Conservation (phyloP, 2,888 invertebrate species). For the Fragum whitleyi region DNA sequence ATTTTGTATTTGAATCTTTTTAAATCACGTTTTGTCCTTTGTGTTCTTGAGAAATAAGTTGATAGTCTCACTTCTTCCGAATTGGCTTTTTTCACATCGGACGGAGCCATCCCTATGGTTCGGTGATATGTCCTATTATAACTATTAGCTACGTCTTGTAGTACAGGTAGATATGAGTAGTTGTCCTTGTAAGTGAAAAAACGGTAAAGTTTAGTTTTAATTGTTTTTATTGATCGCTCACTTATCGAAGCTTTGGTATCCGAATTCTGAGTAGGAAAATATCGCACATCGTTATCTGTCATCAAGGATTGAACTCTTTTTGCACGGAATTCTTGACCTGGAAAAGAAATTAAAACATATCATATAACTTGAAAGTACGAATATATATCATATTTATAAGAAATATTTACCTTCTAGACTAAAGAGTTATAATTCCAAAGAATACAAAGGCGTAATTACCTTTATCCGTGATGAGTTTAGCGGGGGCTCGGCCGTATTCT, state of each 20-base stretch:
- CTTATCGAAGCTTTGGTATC: slow-evolving; percentile 23
- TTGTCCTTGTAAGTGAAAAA: slow-evolving; percentile 56
- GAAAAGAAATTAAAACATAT: neutral
- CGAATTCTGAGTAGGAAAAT: slow-evolving; percentile 62
- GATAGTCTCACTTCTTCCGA: slow-evolving; percentile 47
- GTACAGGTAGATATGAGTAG: slow-evolving; percentile 45
- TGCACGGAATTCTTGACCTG: slow-evolving; percentile 63
- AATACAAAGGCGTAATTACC: too few species aligned
- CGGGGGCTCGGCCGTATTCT: slow-evolving; percentile 28
- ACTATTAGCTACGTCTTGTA: slow-evolving; percentile 52
- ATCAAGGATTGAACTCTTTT: slow-evolving; percentile 53
- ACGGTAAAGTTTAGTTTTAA: slow-evolving; percentile 45
- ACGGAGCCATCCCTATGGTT: slow-evolving; percentile 61
- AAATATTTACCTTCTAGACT: too few species aligned
- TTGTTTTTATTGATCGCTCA: slow-evolving; percentile 56
- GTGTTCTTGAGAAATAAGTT: slow-evolving; percentile 40
- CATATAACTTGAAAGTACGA: too few species aligned
- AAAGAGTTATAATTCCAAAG: too few species aligned
- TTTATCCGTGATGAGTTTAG: too few species aligned
- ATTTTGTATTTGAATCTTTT: slow-evolving; percentile 58
- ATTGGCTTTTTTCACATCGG: slow-evolving; percentile 46
- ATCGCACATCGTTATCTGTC: slow-evolving; percentile 38
- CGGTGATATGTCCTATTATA: slow-evolving; percentile 66
- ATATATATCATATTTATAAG: too few species aligned
- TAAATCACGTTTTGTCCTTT: neutral